These are phyloP conservation scores for Tortrix viridana DNA, from an alignment of 2,888 invertebrate genomes.

Conservation along the genomic window DNA sequence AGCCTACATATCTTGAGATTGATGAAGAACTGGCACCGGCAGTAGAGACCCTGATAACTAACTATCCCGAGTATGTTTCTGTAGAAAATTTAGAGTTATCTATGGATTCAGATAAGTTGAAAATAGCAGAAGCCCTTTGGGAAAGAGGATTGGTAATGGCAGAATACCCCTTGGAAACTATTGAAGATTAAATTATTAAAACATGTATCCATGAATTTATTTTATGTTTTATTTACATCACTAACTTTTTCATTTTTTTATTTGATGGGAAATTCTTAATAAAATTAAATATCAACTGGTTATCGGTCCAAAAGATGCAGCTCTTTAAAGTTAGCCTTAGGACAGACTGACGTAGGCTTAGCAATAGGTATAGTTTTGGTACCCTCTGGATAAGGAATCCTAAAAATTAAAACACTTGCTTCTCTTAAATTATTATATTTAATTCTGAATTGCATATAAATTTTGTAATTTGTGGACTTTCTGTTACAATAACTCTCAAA, in stretches of 20 bases:
- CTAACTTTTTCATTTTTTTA: no score
- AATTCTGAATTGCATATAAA: slow-evolving; percentile 83
- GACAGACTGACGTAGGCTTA: no score
- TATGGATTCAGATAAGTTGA: slow-evolving; percentile 86
- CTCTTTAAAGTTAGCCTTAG: no score
- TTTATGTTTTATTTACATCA: slow-evolving; percentile 18
- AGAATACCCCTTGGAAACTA: slow-evolving; percentile 81
- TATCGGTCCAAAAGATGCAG: no score
- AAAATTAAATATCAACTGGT: no score
- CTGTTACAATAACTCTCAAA: slow-evolving; percentile 81
- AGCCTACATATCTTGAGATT: slow-evolving; percentile 88
- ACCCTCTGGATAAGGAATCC: background rate
- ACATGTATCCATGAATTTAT: slow-evolving; percentile 25
- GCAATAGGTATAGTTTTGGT: no score
- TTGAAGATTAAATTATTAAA: slow-evolving; percentile 69
- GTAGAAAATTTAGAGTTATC: slow-evolving; percentile 89
- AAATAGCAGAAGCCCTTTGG: slow-evolving; percentile 89
- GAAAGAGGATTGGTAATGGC: slow-evolving; percentile 92
- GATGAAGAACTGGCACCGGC: slow-evolving; percentile 87
- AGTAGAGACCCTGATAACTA: slow-evolving; percentile 87
- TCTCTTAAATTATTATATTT: slow-evolving; percentile 81
- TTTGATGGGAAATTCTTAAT: no score
- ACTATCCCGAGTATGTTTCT: slow-evolving; percentile 90
- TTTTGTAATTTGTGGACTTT: slow-evolving; percentile 76
- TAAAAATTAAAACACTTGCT: slow-evolving; percentile 56